These are phyloP conservation scores for Aphelinus certus DNA, from an alignment of 1,140 invertebrate species.

Conservation along the genomic window DNA sequence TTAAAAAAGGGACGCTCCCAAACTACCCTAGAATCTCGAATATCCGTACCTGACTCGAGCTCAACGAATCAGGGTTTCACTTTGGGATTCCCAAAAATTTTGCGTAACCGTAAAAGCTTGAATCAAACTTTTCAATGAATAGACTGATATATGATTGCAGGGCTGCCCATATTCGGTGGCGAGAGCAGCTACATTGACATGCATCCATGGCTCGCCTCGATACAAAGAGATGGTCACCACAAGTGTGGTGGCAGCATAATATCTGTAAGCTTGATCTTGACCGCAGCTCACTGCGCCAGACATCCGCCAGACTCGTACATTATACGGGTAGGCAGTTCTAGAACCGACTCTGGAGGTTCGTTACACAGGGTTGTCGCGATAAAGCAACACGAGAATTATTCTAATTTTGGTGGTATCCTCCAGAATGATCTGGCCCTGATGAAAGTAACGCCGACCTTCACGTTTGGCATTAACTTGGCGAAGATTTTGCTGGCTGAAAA, in stretches of 20 bases:
- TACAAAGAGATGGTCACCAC: conserved; percentile 64
- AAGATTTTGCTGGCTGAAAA: too few relatives aligned
- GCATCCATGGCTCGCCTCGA: conserved; percentile 70
- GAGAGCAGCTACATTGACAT: conserved; percentile 66
- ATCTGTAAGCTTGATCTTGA: conserved; percentile 66
- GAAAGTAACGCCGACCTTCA: conserved; percentile 40
- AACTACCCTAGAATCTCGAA: too few relatives aligned
- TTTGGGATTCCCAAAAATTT: too few relatives aligned
- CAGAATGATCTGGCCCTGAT: conserved; percentile 71
- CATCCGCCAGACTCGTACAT: conserved; percentile 52
- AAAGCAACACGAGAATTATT: conserved; percentile 62
- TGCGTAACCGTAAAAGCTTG: too few relatives aligned
- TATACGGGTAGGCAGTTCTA: conserved; percentile 60
- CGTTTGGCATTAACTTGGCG: too few relatives aligned
- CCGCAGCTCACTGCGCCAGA: conserved; percentile 72
- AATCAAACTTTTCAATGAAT: too few relatives aligned
- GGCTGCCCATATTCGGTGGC: conserved; percentile 63
- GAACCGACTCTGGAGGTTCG: conserved; percentile 51
- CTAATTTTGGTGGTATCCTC: conserved; percentile 47
- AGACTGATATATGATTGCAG: too few relatives aligned
- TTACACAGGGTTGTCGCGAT: conserved; percentile 55
- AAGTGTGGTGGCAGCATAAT: conserved; percentile 73
- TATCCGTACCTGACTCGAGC: too few relatives aligned
- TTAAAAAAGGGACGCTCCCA: too few relatives aligned
- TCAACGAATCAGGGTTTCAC: too few relatives aligned